phyloP scores from a whole-genome alignment of 2,113 vertebrate genomes.

The Rattus rattus region DNA sequence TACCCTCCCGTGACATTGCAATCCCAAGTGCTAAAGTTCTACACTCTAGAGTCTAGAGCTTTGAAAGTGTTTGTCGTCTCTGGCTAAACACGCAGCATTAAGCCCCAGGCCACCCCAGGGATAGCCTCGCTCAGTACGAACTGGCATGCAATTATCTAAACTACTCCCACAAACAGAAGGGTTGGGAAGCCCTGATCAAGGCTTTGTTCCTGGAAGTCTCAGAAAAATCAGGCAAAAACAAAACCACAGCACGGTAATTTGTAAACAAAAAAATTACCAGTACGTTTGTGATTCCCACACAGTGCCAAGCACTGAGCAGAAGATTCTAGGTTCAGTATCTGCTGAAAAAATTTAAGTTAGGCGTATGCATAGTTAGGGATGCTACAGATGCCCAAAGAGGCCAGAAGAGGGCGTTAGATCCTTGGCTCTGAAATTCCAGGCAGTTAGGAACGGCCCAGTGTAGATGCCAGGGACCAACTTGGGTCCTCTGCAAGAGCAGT shows the following conservation, averaged over 20 bases:
- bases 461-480: no score
- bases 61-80: slow-evolving; percentile 55
- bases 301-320: not conserved
- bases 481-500: not conserved
- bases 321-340: not conserved
- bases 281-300: slow-evolving; percentile 4
- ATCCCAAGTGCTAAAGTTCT: slow-evolving; percentile 32
- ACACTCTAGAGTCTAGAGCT: not conserved
- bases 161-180: slow-evolving; percentile 79
- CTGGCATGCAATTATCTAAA: slow-evolving; percentile 77
- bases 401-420: not conserved
- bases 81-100: slow-evolving; percentile 64
- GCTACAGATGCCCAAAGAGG: not conserved
- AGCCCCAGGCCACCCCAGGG: slow-evolving; percentile 81
- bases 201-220: slow-evolving; percentile 71
- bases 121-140: slow-evolving; percentile 85
- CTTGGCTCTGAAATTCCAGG: no score
- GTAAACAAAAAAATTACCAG: slow-evolving; percentile 23
- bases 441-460: not conserved
- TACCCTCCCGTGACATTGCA: slow-evolving; percentile 24
- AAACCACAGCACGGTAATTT: slow-evolving; percentile 44
- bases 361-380: not conserved
- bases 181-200: slow-evolving; percentile 69
- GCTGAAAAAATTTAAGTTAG: not conserved
- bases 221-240: slow-evolving; percentile 81